These are phyloP conservation scores for Mesochorus sp. DNA, from an alignment of 2,888 invertebrate genomes.

Conservation along the genomic window DNA sequence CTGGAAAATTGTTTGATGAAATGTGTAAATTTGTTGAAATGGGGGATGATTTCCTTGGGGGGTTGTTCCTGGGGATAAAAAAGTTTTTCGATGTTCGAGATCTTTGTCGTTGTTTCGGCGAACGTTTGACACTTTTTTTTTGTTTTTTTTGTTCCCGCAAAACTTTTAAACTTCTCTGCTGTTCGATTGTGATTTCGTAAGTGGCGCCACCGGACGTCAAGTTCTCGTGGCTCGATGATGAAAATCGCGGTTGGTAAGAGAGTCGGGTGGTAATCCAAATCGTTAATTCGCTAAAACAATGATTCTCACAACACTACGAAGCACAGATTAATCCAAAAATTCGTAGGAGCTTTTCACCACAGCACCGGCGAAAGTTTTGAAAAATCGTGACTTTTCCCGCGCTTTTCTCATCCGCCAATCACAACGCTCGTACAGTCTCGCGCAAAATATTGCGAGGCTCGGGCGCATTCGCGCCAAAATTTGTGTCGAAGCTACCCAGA, in stretches of 20 bases:
- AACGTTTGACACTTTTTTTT: too few species aligned
- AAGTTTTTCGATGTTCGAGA: too few species aligned
- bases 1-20: too few species aligned
- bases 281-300: too few species aligned
- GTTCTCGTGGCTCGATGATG: background rate
- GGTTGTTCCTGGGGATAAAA: too few species aligned
- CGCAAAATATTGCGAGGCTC: background rate
- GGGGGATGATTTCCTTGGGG: too few species aligned
- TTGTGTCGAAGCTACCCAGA: background rate
- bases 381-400: conserved; percentile 8
- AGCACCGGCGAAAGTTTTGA: background rate
- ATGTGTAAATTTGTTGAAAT: too few species aligned
- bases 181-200: background rate
- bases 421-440: too few species aligned
- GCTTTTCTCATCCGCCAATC: background rate
- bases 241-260: conserved; percentile 27
- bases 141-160: background rate
- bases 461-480: conserved; percentile 22
- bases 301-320: too few species aligned
- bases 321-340: conserved; percentile 11
- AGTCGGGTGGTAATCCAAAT: too few species aligned
- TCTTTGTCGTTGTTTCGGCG: too few species aligned
- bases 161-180: background rate
- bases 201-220: conserved; percentile 24
- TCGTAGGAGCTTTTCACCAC: background rate